phyloP scores from a whole-genome alignment of 2,113 vertebrate species.

The Rhagologus leucostigma region DNA sequence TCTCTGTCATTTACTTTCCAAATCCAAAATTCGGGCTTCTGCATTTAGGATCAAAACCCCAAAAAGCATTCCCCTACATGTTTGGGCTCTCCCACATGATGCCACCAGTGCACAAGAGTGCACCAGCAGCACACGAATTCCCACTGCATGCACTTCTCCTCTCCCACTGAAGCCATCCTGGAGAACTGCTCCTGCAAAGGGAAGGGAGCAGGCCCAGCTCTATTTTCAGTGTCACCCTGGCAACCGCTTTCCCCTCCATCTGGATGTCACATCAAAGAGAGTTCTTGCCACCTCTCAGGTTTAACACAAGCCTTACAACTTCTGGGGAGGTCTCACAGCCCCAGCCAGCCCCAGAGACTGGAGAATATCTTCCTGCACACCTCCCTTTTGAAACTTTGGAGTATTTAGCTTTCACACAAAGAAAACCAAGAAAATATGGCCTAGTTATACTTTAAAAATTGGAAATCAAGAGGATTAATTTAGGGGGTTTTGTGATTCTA shows the following conservation, averaged over 20 bases:
- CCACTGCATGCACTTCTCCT: neutral
- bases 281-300: neutral
- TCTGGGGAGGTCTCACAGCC: neutral
- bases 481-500: neutral
- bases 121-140: neutral
- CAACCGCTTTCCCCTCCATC: neutral
- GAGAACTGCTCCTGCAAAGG: neutral
- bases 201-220: neutral
- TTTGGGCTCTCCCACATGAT: neutral
- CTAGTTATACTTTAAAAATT: neutral
- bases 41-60: neutral
- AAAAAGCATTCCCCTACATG: neutral
- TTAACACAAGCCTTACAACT: neutral
- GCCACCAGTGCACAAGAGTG: neutral
- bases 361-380: neutral
- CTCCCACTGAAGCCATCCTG: neutral
- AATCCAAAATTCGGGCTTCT: neutral
- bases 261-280: slow-evolving; percentile 16
- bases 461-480: neutral
- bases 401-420: neutral
- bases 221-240: slow-evolving; percentile 24
- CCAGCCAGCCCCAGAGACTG: neutral
- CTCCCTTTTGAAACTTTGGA: neutral
- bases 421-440: neutral
- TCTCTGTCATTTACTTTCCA: neutral